These are phyloP conservation scores for Alectoris magna DNA, from an alignment of 2,797 vertebrate species.

Conservation along the genomic window DNA sequence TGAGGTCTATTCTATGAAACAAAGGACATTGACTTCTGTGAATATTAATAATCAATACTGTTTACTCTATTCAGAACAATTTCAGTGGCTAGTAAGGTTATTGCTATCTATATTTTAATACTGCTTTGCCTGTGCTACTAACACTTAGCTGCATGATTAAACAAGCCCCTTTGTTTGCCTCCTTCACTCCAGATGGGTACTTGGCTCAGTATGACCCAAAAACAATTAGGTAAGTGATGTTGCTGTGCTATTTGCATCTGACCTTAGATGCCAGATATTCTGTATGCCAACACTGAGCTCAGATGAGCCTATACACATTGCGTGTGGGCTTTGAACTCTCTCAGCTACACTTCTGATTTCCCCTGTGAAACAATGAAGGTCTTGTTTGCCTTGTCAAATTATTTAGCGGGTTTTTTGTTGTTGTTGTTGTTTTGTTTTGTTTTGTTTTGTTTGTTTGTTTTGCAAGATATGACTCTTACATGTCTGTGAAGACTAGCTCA, in stretches of 20 bases:
- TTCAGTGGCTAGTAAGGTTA: conserved; percentile 47
- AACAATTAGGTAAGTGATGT: conserved; percentile 51
- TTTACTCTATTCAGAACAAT: conserved; percentile 24
- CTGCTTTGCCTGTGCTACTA: conserved; percentile 1
- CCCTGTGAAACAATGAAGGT: not conserved
- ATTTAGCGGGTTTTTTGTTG: not conserved
- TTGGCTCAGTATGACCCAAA: conserved; percentile 48
- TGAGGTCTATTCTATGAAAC: not conserved
- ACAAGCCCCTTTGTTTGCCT: conserved; percentile 37
- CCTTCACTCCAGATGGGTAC: conserved; percentile 39
- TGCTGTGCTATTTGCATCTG: conserved; percentile 45
- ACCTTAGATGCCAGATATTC: conserved; percentile 33
- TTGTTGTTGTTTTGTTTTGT: conserved; percentile 21
- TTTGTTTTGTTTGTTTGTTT: not conserved
- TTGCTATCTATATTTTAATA: not conserved
- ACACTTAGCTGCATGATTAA: conserved; percentile 37
- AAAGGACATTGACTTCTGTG: not conserved
- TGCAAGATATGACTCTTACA: not conserved
- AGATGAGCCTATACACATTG: not conserved
- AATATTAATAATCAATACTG: not conserved
- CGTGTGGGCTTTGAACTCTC: not conserved
- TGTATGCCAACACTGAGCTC: conserved; percentile 17
- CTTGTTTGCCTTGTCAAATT: conserved; percentile 7
- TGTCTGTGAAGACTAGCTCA: conserved; percentile 1
- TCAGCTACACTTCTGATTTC: not conserved